Base-by-base conservation (phyloP, 2,113 vertebrate species). In the Calonectris borealis region DNA sequence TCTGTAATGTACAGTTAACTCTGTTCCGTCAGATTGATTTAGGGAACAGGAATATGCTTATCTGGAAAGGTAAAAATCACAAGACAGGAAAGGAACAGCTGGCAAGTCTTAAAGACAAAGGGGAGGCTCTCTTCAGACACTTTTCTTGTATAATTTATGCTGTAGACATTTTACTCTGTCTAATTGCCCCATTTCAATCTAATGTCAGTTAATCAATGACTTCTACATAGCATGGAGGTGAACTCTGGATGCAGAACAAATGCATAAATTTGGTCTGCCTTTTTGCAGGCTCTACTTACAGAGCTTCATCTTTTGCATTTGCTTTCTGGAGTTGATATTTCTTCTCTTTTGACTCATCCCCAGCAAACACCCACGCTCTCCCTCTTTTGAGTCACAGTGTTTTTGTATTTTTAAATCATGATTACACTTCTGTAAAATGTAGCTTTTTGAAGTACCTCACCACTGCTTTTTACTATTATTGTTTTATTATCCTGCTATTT, bases 151-250 rank as follows among this genome's bases (percentile, higher is more conserved):
- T 97, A 96, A 97, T 97, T 98, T 92, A 97, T 96, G 96, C 79
- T 89, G 88, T 72, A 97, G 97, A 96, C 94, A 92, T 97, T 96
- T 94, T 83, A 92, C 90, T 94, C 97, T 71, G 79, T 89, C 96
- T 97, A 94, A 97, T 94, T 97, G 97, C 95, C 71, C 97, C 95
- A 94, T 97, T 97, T 97, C 94, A 96, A 95, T 95, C 86, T 94
- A 94, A 95, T 89, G 94, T 84, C 97, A 94, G 38, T 81, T 94
- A 95, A 95, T 97, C 86, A 87, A 87, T 97, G 95, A 86, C 96
- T 97, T 94, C 94, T 94, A 73, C 94, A 95, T 73, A 82, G 80
- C 78, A 92, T 62, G 54, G 86, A 95, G 92, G 89, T 96, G 94
- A 97, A 97, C 93, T 73, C 93, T 91, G 90, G 92, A 94, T 91